Evolutionary conservation across 2,888 invertebrate species (phyloP).

Genomic region (Slavum lentiscoides): DNA sequence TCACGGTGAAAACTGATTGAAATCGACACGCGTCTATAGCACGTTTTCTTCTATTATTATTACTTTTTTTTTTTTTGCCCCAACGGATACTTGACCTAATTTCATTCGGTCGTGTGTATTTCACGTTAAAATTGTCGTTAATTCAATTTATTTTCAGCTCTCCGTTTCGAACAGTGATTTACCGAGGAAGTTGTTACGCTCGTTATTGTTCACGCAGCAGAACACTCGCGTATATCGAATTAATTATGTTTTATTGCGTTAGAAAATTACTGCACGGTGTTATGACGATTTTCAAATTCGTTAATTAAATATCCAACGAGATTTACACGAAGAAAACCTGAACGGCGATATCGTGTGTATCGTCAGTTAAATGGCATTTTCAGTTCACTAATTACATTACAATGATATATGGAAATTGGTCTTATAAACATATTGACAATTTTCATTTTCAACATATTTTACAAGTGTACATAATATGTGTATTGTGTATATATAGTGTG

Average conservation of each 20-base stretch:
- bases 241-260: constrained; percentile 19
- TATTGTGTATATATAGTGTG: too few relatives aligned
- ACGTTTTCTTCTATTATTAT: not conserved
- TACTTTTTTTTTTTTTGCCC: not conserved
- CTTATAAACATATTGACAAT: not conserved
- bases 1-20: constrained; percentile 16
- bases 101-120: constrained; percentile 9
- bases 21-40: constrained; percentile 22
- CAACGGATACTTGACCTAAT: constrained; percentile 37
- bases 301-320: not conserved
- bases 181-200: constrained; percentile 3
- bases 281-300: constrained; percentile 14
- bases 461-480: too few relatives aligned
- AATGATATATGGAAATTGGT: not conserved
- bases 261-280: not conserved
- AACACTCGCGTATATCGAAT: not conserved
- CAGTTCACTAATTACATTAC: not conserved
- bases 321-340: not conserved
- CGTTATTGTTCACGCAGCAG: not conserved
- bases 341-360: not conserved
- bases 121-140: constrained; percentile 24
- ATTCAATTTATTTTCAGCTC: constrained; percentile 14
- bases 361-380: constrained; percentile 8
- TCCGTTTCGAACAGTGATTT: constrained; percentile 39
- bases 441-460: too few relatives aligned